Evolutionary conservation across 1,140 invertebrate species (phyloP).

Genomic region (Whitmania pigra): DNA sequence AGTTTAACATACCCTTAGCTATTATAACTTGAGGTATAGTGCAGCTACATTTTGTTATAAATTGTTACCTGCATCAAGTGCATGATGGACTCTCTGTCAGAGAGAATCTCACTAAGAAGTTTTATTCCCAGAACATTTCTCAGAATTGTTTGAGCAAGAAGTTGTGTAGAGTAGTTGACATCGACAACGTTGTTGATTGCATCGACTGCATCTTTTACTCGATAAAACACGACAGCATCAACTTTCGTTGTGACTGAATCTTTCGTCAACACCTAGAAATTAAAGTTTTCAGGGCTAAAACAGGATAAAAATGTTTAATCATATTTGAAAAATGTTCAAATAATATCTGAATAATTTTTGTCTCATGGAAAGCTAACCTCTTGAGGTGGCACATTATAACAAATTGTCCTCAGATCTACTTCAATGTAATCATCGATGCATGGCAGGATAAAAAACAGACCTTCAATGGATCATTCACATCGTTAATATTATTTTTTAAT

Average conservation of each 20-base stretch:
- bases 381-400: conserved; percentile 18
- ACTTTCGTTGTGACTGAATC: conserved; percentile 84
- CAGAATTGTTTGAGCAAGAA: conserved; percentile 48
- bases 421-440: conserved; percentile 47
- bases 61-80: conserved; percentile 59
- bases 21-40: not conserved
- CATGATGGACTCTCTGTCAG: conserved; percentile 63
- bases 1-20: too few species aligned
- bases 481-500: too few species aligned
- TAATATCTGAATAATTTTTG: too few species aligned
- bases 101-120: conserved; percentile 74
- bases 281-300: too few species aligned
- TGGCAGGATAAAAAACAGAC: conserved; percentile 51
- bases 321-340: too few species aligned
- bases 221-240: conserved; percentile 57
- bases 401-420: conserved; percentile 18
- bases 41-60: not conserved
- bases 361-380: conserved; percentile 4
- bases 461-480: conserved; percentile 28
- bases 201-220: not conserved
- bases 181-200: conserved; percentile 76
- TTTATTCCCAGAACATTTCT: conserved; percentile 81
- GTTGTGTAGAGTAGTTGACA: conserved; percentile 54
- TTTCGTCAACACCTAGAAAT: conserved; percentile 64
- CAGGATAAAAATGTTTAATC: too few species aligned